These are phyloP conservation scores for Peromyscus californicus DNA, from an alignment of 2,113 vertebrate species.

Conservation along the genomic window DNA sequence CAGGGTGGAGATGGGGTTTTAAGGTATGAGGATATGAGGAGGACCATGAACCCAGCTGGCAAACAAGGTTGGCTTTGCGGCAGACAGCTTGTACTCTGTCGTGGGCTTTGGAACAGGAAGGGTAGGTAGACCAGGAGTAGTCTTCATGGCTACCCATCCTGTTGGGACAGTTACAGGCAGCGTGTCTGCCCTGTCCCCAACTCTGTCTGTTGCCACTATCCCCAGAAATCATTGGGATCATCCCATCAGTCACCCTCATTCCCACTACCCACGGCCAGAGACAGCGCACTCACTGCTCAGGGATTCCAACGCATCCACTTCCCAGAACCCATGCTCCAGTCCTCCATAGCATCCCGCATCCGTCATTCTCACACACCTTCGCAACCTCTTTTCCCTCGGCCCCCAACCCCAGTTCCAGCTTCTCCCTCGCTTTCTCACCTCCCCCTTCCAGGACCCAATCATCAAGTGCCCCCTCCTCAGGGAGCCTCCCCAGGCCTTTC, in stretches of 20 bases:
- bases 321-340: not conserved
- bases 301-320: fast-evolving
- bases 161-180: not conserved
- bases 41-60: fast-evolving
- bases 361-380: fast-evolving
- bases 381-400: not conserved
- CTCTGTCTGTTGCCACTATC: not conserved
- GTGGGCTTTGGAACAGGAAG: not conserved
- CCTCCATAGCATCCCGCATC: fast-evolving
- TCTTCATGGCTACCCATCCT: not conserved
- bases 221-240: not conserved
- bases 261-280: not conserved
- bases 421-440: not conserved
- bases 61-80: not conserved
- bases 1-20: too few relatives aligned
- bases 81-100: fast-evolving
- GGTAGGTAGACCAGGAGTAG: too few relatives aligned
- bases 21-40: fast-evolving
- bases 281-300: not conserved
- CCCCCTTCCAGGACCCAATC: not conserved
- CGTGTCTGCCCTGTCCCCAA: not conserved
- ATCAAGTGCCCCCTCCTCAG: not conserved
- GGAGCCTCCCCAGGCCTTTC: not conserved
- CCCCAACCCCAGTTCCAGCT: not conserved
- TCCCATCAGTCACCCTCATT: not conserved